A percentile compares a stretch with the other conserved stretches of the same genome.
phyloP scores from a whole-genome alignment of 1,140 invertebrate genomes.

The Geopemphigus sp. region DNA sequence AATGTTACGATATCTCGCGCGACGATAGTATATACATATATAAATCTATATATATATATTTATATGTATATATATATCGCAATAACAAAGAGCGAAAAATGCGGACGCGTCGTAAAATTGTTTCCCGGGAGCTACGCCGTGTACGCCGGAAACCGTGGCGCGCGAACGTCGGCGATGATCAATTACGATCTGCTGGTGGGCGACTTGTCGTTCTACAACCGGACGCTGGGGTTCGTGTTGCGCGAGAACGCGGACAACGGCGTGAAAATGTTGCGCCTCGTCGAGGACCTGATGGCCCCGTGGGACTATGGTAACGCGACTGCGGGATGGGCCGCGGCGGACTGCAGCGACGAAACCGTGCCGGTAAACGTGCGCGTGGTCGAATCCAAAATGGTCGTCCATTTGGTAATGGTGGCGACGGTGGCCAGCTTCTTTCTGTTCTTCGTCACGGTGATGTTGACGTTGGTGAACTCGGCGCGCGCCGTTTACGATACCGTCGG shows the following conservation, averaged over 20 bases:
- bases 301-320: background rate
- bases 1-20: too few species aligned
- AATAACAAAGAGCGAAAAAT: too few species aligned
- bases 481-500: too few species aligned
- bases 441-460: background rate
- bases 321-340: too few species aligned
- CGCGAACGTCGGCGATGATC: too few species aligned
- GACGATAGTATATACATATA: too few species aligned
- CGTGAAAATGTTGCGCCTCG: background rate
- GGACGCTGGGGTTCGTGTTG: background rate
- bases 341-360: background rate
- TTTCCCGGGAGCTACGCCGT: too few species aligned
- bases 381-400: background rate
- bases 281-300: background rate
- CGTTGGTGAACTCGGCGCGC: background rate
- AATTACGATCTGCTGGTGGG: constrained; percentile 6
- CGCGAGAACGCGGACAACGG: background rate
- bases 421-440: background rate
- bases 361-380: background rate
- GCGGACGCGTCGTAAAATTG: too few species aligned
- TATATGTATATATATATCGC: too few species aligned
- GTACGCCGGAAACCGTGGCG: too few species aligned
- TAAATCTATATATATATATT: too few species aligned
- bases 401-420: background rate
- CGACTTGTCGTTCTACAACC: constrained; percentile 1